phyloP scores from a whole-genome alignment of 2,113 vertebrate genomes.

The Cyphomyrus discorhynchus region DNA sequence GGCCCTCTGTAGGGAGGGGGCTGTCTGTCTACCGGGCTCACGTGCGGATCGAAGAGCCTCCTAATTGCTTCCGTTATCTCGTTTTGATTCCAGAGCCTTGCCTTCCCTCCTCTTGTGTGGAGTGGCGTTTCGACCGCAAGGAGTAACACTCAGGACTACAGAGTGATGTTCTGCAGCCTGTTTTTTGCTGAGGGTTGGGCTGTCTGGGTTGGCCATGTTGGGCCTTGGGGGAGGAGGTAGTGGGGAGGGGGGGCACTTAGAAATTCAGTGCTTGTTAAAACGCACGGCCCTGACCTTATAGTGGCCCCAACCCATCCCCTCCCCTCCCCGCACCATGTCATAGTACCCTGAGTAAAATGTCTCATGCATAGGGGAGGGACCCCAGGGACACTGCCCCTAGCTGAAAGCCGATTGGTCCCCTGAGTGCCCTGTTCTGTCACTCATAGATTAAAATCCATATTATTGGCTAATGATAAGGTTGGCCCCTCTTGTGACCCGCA shows the following conservation, averaged over 20 bases:
- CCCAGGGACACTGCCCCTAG: not conserved
- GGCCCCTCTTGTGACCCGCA: not conserved
- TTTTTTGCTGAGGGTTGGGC: not conserved
- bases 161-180: not conserved
- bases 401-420: not conserved
- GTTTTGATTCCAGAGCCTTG: not conserved
- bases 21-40: not conserved
- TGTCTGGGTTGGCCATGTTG: not conserved
- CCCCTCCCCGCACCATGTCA: not conserved
- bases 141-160: not conserved
- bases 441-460: not conserved
- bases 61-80: not conserved
- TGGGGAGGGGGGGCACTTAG: not conserved
- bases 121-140: not conserved
- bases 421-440: not conserved
- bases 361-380: not conserved
- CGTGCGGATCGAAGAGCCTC: not conserved
- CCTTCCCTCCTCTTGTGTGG: not conserved
- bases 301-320: not conserved
- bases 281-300: not conserved
- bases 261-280: not conserved
- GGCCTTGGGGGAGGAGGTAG: not conserved
- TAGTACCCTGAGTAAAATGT: not conserved
- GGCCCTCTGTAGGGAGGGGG: not conserved
- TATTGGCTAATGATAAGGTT: not conserved